Base-by-base conservation (phyloP, 2,113 vertebrate species). In the Sitta europaea region DNA sequence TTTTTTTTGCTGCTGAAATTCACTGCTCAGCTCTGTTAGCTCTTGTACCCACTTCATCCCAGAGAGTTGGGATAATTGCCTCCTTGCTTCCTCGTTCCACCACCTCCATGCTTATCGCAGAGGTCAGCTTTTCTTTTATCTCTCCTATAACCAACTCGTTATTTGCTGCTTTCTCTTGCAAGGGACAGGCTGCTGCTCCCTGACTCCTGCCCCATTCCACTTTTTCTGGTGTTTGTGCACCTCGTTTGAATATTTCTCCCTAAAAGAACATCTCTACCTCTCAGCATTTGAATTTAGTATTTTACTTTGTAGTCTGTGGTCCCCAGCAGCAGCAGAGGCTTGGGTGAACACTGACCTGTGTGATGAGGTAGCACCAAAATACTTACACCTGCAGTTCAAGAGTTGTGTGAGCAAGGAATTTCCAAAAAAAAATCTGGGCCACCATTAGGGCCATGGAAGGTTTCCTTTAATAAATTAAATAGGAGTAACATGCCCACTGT, bases 81-180 rank as follows among this genome's bases (percentile, higher is more conserved):
- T 96, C 67, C 78, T 88, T 74, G 92, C 82, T 94, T 90, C 36
- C 1, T 43, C 8, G 1, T 93, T 86, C 90, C 72, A 86, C 92
- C 88, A 95, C 93, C 88, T 94, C 94, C 79, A 55, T 43, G 85
- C 86, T 94, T 92, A 96, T 95, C 55, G 1, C 94, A 96, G 92
- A 90, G 95, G 92, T 96, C 95, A 95, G 94, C 68, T 92, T 93
- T 83, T 71, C 85, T 92, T 93, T 93, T 78, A 33, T 83, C 88
- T 96, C 90, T 70, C 18, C 92, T 53, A 77, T 48, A 94, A 74
- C 85, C 85, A 76, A 88, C 82, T 96, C 19, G 5, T 79, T 79
- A 86, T 90, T 95, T 79, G 81, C 87, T 73, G 71, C 51, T 88
- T 86, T 93, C 90, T 79, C 66, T 80, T 80, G 75, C 74, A 74